Evolutionary conservation across 2,888 invertebrate species (phyloP), one percentile per base, ranked within the genome.

Genomic region (Pseudolycoriella hygida): DNA sequence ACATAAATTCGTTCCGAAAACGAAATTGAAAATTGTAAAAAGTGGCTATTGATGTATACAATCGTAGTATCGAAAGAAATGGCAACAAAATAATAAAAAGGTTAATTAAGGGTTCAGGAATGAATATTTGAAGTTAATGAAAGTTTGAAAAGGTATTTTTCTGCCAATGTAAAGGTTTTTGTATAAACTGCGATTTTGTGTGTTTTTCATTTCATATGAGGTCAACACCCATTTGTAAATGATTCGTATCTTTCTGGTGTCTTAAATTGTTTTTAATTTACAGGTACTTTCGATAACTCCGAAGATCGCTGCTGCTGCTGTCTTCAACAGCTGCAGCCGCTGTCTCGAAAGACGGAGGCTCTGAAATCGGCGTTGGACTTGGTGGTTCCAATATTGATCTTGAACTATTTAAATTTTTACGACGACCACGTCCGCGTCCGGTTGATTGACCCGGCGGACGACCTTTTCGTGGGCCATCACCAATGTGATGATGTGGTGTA

Each of bases 271-370:
- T 5, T 34, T 5, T 14, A 34, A 14, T 38, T 64, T 62, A 65
- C 59, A 64, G 62, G 59, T 63, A 65, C 56, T 65, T 65, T 50
- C 64, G 61, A 56, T 64, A 65, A 52, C 60, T 64, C 45, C 50
- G 49, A 39, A 56, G 43, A 50, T 53, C 56, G 43, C 48, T 40
- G n/a, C 46, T 44, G 20, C 37, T 18, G 14, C 37, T 38, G 14
- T 40, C 40, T 32, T 50, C 51, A 37, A 59, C 61, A 32, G 62
- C 64, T 14, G 61, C 61, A 3, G 64, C 64, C 14, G 62, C 64
- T 45, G 60, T 60, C 51, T 64, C 64, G 49, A 65, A 65, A 14
- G 64, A 64, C 46, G 64, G 64, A 48, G 64, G 64, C 52, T 64
- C 64, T 32, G 57, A 57, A 47, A 56, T 58, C 50, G 60, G 51